phyloP scores from a whole-genome alignment of 1,140 invertebrate genomes.

The Trissolcus basalis region DNA sequence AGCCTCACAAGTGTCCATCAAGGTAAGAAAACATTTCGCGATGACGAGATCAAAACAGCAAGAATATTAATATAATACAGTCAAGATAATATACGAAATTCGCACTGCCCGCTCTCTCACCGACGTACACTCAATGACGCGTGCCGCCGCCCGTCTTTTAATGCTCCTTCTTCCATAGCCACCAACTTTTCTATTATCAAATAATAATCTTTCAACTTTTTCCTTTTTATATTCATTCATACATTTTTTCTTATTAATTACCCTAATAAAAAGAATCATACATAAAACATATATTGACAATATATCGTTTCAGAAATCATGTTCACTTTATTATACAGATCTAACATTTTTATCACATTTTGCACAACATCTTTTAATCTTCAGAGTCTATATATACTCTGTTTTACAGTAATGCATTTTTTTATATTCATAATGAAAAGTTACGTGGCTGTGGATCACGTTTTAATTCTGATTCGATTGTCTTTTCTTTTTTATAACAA shows the following conservation, averaged over 20 bases:
- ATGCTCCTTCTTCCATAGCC: conserved; percentile 11
- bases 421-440: too few relatives aligned
- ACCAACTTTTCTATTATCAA: background rate
- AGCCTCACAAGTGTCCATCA: conserved; percentile 69
- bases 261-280: too few relatives aligned
- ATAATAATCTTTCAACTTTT: background rate
- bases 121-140: conserved; percentile 53
- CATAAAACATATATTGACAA: too few relatives aligned
- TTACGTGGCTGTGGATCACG: conserved; percentile 8
- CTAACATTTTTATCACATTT: too few relatives aligned
- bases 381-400: too few relatives aligned
- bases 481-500: background rate
- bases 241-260: too few relatives aligned
- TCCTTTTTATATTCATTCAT: too few relatives aligned
- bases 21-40: conserved; percentile 67
- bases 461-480: conserved; percentile 15
- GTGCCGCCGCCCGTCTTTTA: conserved; percentile 45
- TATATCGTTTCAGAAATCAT: too few relatives aligned
- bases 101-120: conserved; percentile 73
- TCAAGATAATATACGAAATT: conserved; percentile 51
- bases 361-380: too few relatives aligned
- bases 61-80: too few relatives aligned
- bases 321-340: too few relatives aligned
- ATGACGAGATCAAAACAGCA: conserved; percentile 37
- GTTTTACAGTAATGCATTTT: too few relatives aligned